Base-by-base conservation (phyloP, 2,113 vertebrate species). In the Gopherus flavomarginatus region DNA sequence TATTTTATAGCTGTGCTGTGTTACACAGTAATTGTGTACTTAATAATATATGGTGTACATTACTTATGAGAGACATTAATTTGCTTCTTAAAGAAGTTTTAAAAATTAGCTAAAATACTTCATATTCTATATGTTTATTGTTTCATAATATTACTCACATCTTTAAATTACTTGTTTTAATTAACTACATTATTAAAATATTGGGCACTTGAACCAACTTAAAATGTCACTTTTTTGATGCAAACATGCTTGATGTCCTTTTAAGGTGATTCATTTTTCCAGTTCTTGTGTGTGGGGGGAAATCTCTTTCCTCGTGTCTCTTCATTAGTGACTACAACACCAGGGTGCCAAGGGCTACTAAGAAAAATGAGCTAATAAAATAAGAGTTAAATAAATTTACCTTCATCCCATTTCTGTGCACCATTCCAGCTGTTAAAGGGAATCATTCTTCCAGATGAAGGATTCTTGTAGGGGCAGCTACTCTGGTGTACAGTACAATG, bases 1-100 rank as follows among this genome's bases (percentile, higher is more conserved):
- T 93, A 92, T 95, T 97, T 96, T 94, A 96, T 83, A 97, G 84
- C 89, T 96, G 87, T 93, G n/a, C n/a, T 2, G 5, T 72, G 90
- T 92, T 94, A 85, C 53, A 53, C 56, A 89, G 90, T 95, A 96
- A 93, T 97, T 95, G 62, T 83, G 69, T 85, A 79, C 83, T 96
- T 96, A 96, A 90, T 97, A 95, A 96, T 91, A 89, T 72, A 96
- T 82, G 59, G 94, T n/a, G 80, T 75, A 96, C 53, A n/a, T 50
- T 95, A 56, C 77, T 94, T 95, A 85, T 53, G 89, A 91, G 22
- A 62, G 69, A 95, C 94, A 52, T 89, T 94, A 96, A 95, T 96
- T 92, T 82, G 26, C 12, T 24, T 50, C 93, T 90, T 65, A 27
- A 79, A 35, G 50, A 91, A 62, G 1, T 0, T 90, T 86, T 92